Evolutionary conservation across 35 echinoderm and acorn worm species (phyloP).

Genomic region (Lytechinus pictus): DNA sequence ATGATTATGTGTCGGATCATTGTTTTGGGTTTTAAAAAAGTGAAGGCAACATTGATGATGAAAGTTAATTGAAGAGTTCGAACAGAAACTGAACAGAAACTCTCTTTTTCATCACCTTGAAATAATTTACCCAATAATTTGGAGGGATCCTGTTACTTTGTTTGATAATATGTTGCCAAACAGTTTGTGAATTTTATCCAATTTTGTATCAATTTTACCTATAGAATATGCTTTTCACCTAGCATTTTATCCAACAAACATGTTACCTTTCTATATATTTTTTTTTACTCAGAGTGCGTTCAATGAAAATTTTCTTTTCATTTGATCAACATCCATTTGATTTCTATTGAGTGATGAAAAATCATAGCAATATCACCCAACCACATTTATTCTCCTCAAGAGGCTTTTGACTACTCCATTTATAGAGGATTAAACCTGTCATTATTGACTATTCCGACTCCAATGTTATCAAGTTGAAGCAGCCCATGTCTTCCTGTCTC

Average conservation of each 20-base stretch:
- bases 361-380: background rate
- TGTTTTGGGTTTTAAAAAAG: background rate
- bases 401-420: background rate
- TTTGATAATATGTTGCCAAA: no score
- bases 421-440: background rate
- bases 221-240: no score
- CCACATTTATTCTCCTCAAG: background rate
- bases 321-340: background rate
- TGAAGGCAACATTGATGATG: background rate
- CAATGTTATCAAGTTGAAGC: background rate
- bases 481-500: background rate
- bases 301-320: background rate
- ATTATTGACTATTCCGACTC: background rate
- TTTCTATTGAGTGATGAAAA: background rate
- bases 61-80: background rate
- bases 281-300: no score
- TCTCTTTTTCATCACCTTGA: no score
- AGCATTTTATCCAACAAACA: no score
- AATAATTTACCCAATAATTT: no score
- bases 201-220: no score
- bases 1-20: no score
- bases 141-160: no score
- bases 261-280: no score
- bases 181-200: no score
- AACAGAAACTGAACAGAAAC: no score